Evolutionary conservation across 2,888 invertebrate species (phyloP), one percentile per base, ranked within the genome.

Genomic region (Melieria crassipennis): DNA sequence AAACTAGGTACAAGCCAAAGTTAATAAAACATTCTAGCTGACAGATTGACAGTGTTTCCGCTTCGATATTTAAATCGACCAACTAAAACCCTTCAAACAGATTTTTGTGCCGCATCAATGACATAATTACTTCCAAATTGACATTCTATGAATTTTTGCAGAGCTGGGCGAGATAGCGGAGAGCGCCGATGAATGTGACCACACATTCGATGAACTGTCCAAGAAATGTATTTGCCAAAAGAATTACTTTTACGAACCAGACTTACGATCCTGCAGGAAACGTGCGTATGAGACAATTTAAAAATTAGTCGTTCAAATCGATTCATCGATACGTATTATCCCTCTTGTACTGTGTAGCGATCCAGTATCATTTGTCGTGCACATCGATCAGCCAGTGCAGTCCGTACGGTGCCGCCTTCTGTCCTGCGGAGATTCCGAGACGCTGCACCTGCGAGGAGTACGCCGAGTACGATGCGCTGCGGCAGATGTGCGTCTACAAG

Each of bases 131-230:
- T 30, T 30, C 30, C 2, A 7, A 45, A 30, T 9, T 5, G 16
- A 5, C 5, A 4, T 1, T 13, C 16, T 10, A 9, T 42, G 11
- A 43, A 48, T 62, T 46, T 60, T 68, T 76, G 1, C 58, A 84
- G 87, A 86, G 73, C 77, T 87, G 48, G 87, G 87, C 2, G 87
- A 87, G 83, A 81, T 82, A 79, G 85, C 85, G 73, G 83, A 82
- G 75, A 83, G 80, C 77, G 78, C 79, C 50, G 81, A 82, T 55
- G 83, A 83, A 69, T 87, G 86, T 76, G 83, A 85, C 75, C 78
- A 81, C 72, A 78, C 79, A 74, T 84, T 80, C 71, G 82, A 85
- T 68, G 79, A 79, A 42, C 57, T 80, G 72, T 81, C 82, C 61
- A 83, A 82, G 72, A 81, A 78, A 76, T 87, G 86, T 76, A 77